Evolutionary conservation across 2,888 invertebrate genomes (phyloP), one percentile per base, ranked within the genome.

Genomic region (Timandra comae): DNA sequence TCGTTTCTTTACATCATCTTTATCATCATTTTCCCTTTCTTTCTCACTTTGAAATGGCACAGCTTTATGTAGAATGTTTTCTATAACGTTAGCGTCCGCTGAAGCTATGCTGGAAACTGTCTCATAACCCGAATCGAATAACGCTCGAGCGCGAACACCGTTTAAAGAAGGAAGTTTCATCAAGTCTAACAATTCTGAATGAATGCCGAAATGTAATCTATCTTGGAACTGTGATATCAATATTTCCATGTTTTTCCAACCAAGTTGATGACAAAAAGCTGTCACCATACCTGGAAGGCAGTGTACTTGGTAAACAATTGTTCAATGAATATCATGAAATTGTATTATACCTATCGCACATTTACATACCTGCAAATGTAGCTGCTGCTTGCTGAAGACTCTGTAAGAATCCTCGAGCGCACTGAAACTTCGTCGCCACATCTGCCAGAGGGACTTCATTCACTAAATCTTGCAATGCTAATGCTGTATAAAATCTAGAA

Each of bases 311-410:
- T n/a, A n/a, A n/a, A n/a, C n/a, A n/a, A n/a, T n/a, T n/a, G n/a
- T n/a, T n/a, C n/a, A n/a, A n/a, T n/a, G n/a, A n/a, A n/a, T n/a
- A n/a, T n/a, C n/a, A n/a, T n/a, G n/a, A n/a, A n/a, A n/a, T n/a
- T n/a, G n/a, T n/a, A n/a, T n/a, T n/a, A n/a, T n/a, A n/a, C n/a
- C n/a, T n/a, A n/a, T n/a, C n/a, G n/a, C n/a, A n/a, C n/a, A n/a
- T n/a, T n/a, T n/a, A n/a, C n/a, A n/a, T 62, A 93, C 94, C 95
- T 33, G 98, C 97, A 88, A 98, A 98, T 20, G 97, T 96, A 20
- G 98, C 93, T 1, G 98, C 93, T 35, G 94, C 92, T 72, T 98
- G 97, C 74, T 99, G 99, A 13, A 99, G 87, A 35, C 94, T 91
- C 81, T 99, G 99, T 11, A 99, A 79, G 74, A 95, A 90, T 7